A percentile compares a stretch with the other conserved stretches of the same genome.
Evolutionary conservation across 2,113 vertebrate genomes (phyloP).

Genomic region (Oriolus oriolus): DNA sequence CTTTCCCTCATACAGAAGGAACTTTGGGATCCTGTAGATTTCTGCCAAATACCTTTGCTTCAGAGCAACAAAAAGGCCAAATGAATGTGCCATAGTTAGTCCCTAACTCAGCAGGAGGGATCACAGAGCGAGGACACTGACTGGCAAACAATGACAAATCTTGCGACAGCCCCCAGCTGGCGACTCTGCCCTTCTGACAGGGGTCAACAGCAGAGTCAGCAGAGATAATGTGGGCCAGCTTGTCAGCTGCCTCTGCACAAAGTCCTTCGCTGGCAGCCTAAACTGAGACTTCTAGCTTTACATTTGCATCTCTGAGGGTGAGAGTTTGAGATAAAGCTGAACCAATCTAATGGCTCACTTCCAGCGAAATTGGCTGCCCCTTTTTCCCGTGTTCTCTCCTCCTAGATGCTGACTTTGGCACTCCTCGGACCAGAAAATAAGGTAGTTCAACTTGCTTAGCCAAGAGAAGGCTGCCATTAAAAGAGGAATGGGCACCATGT

Average conservation of each 20-base stretch:
- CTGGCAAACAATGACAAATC: slow-evolving; percentile 17
- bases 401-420: neutral
- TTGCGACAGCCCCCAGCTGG: slow-evolving; percentile 50
- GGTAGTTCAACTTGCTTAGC: neutral
- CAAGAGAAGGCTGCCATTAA: neutral
- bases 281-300: neutral
- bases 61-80: neutral
- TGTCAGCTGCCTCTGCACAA: slow-evolving; percentile 24
- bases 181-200: slow-evolving; percentile 17
- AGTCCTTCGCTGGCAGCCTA: neutral
- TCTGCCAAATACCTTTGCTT: neutral
- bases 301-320: neutral
- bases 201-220: slow-evolving; percentile 45
- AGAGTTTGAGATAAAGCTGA: neutral
- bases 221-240: neutral
- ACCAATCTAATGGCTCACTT: neutral
- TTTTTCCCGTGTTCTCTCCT: neutral
- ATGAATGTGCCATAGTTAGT: neutral
- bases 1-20: neutral
- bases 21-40: neutral
- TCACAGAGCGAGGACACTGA: neutral
- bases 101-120: slow-evolving; percentile 33
- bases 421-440: neutral
- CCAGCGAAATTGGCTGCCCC: neutral
- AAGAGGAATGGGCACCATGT: neutral